Percentiles rank a stretch among this genome's conserved stretches.
phyloP scores from a whole-genome alignment of 2,113 vertebrate genomes.

The Aphyosemion australe region DNA sequence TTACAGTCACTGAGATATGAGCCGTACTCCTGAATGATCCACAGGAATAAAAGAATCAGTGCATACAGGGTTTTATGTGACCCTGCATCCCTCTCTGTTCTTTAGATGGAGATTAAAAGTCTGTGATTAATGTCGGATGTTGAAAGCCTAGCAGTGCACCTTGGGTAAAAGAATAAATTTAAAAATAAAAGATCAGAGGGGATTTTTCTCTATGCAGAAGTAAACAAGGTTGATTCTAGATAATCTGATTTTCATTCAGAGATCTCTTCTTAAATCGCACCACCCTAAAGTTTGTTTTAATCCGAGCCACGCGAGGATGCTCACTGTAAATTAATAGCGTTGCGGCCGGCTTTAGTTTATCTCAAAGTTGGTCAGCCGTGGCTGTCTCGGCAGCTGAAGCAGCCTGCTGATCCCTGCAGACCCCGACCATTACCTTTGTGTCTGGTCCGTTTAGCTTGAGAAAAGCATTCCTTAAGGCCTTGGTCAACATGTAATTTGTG shows the following conservation, averaged over 20 bases:
- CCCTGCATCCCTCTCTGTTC: conserved; percentile 30
- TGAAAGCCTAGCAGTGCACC: conserved; percentile 39
- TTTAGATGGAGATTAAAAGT: conserved; percentile 45
- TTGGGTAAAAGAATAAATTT: conserved; percentile 30
- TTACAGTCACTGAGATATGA: conserved; percentile 35
- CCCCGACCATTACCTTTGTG: conserved; percentile 49
- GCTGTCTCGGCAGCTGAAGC: conserved; percentile 42
- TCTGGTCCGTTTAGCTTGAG: conserved; percentile 36
- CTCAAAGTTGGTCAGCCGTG: conserved; percentile 56
- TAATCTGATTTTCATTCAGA: conserved; percentile 47
- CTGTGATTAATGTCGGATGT: conserved; percentile 49
- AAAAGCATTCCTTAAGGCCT: conserved; percentile 35
- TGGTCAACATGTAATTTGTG: conserved; percentile 44
- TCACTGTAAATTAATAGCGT: conserved; percentile 54
- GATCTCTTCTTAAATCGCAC: conserved; percentile 38
- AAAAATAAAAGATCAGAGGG: conserved; percentile 51
- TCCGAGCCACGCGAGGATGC: conserved; percentile 48
- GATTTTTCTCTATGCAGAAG: conserved; percentile 29
- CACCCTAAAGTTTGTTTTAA: conserved; percentile 54
- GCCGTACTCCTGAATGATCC: conserved; percentile 49
- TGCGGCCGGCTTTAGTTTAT: conserved; percentile 41
- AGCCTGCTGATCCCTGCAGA: conserved; percentile 44
- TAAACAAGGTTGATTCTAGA: conserved; percentile 51
- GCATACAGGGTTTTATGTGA: conserved; percentile 27
- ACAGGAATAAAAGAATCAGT: conserved; percentile 47